These are phyloP conservation scores for Chondrilla cf. caribensis DNA, from an alignment of 37 sponge, comb jelly and placozoan genomes.

Conservation along the genomic window DNA sequence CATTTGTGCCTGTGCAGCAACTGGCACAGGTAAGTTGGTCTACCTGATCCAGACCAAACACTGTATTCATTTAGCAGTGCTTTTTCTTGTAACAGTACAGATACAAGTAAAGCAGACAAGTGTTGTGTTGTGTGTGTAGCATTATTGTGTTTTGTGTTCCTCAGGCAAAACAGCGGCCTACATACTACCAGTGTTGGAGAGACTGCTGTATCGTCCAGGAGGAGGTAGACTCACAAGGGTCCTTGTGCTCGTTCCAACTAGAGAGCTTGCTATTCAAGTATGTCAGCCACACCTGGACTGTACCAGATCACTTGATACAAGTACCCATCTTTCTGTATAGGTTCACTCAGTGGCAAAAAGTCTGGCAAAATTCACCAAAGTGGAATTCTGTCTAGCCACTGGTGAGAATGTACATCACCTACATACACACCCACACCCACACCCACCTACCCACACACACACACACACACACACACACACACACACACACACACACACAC, in stretches of 20 bases:
- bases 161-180: constrained; percentile 98
- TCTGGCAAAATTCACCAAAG: constrained; percentile 59
- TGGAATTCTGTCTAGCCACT: constrained; percentile 77
- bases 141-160: too few species aligned
- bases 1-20: constrained; percentile 98
- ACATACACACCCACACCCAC: too few species aligned
- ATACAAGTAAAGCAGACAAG: too few species aligned
- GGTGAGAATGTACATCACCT: constrained; percentile 41
- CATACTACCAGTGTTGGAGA: constrained; percentile 92
- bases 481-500: too few species aligned
- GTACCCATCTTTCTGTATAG: constrained; percentile 43
- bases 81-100: too few species aligned
- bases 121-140: too few species aligned
- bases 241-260: constrained; percentile 91
- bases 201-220: constrained; percentile 84
- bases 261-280: constrained; percentile 97
- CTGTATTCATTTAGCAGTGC: too few species aligned
- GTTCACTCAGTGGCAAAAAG: constrained; percentile 78
- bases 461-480: too few species aligned
- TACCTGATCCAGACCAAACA: not conserved
- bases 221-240: constrained; percentile 58
- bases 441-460: too few species aligned
- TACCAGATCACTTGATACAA: not conserved
- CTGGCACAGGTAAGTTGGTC: constrained; percentile 85
- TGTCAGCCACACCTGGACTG: not conserved